A percentile compares a stretch with the other conserved stretches of the same genome.
phyloP scores from a whole-genome alignment of 1,140 invertebrate species.

The Cecropterus lyciades region DNA sequence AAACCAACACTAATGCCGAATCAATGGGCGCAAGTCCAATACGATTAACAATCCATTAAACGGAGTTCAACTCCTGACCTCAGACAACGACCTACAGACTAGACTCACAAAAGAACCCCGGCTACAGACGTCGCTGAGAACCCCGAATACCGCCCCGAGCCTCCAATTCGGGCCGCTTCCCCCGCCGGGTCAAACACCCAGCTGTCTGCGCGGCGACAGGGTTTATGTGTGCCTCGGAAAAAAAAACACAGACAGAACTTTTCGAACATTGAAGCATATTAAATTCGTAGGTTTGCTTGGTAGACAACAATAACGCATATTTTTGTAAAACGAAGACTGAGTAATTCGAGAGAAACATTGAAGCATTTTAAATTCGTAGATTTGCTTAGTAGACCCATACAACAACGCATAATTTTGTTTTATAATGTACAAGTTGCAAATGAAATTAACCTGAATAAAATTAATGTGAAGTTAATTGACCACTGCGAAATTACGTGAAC shows the following conservation, averaged over 20 bases:
- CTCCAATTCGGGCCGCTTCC: conserved; percentile 6
- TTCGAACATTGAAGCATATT: too few species aligned
- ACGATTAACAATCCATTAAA: neutral
- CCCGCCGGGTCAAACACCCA: conserved; percentile 14
- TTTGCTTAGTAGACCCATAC: too few species aligned
- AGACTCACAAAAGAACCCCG: neutral
- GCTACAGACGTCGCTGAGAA: conserved; percentile 10
- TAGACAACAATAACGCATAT: too few species aligned
- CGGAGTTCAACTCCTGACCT: conserved; percentile 25
- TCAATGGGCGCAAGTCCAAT: neutral
- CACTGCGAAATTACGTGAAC: too few species aligned
- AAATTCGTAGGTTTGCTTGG: too few species aligned
- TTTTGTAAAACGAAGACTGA: too few species aligned
- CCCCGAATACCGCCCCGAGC: conserved; percentile 4
- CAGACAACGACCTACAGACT: conserved; percentile 34
- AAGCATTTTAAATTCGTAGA: too few species aligned
- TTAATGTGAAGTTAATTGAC: too few species aligned
- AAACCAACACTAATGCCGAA: neutral
- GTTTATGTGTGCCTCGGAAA: neutral
- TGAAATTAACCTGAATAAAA: too few species aligned
- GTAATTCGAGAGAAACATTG: too few species aligned
- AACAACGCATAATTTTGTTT: too few species aligned
- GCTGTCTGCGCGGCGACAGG: neutral
- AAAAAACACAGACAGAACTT: neutral
- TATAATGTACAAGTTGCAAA: too few species aligned